phyloP scores from a whole-genome alignment of 2,888 invertebrate genomes.

The Phrixothrix hirtus region DNA sequence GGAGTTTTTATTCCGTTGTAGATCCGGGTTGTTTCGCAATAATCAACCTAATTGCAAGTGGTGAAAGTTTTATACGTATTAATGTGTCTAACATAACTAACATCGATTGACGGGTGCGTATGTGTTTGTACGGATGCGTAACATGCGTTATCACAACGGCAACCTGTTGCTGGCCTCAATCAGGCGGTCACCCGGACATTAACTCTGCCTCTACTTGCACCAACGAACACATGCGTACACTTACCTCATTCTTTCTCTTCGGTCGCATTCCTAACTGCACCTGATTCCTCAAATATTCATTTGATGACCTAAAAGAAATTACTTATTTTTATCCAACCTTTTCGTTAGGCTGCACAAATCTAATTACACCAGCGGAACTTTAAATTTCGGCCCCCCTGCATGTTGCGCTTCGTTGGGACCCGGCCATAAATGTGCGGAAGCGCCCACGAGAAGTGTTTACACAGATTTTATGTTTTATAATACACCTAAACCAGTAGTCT shows the following conservation, averaged over 20 bases:
- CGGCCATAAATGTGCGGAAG: too few relatives aligned
- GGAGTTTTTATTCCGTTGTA: constrained; percentile 3
- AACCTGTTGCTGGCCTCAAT: constrained; percentile 36
- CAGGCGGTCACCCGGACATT: constrained; percentile 39
- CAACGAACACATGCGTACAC: constrained; percentile 26
- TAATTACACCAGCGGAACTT: too few relatives aligned
- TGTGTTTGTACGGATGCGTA: constrained; percentile 3
- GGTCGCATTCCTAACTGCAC: constrained; percentile 43
- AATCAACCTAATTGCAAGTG: constrained; percentile 29
- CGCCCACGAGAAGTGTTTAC: too few relatives aligned
- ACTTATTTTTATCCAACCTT: neutral
- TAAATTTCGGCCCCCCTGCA: too few relatives aligned
- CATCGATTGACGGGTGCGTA: neutral
- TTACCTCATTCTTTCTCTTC: constrained; percentile 24
- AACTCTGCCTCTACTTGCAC: constrained; percentile 34
- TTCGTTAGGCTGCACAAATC: too few relatives aligned
- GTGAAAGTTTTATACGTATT: constrained; percentile 36
- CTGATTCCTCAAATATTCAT: constrained; percentile 33
- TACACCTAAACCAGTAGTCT: too few relatives aligned
- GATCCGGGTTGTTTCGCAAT: constrained; percentile 21
- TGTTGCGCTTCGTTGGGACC: too few relatives aligned
- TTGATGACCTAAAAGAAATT: constrained; percentile 7
- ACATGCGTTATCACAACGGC: constrained; percentile 23
- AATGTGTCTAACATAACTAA: constrained; percentile 14
- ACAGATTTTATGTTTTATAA: too few relatives aligned